These are phyloP conservation scores for Gallirallus australis DNA, from an alignment of 2,797 vertebrate species.

Conservation along the genomic window DNA sequence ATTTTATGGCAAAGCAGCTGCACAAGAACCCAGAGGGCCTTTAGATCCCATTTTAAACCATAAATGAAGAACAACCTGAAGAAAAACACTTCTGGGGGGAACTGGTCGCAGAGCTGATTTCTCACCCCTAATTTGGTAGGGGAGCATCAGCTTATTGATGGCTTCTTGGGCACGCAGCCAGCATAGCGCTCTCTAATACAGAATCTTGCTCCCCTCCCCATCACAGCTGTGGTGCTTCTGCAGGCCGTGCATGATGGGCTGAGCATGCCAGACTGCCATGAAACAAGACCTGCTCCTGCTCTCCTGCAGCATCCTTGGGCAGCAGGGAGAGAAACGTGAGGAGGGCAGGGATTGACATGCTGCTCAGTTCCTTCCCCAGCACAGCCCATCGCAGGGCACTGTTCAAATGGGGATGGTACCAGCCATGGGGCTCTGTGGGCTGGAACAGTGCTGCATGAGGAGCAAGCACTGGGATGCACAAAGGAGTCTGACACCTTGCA, in stretches of 20 bases:
- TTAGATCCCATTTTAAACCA: slow-evolving; percentile 31
- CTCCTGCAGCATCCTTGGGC: fast-evolving
- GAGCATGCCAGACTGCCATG: fast-evolving
- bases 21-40: neutral
- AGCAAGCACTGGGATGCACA: neutral
- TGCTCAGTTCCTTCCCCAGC: neutral
- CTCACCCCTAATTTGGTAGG: neutral
- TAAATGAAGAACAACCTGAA: neutral
- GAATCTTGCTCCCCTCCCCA: neutral
- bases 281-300: neutral
- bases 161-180: neutral
- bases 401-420: fast-evolving
- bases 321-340: neutral
- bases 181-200: fast-evolving
- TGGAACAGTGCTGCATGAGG: neutral
- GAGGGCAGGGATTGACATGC: neutral
- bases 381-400: neutral
- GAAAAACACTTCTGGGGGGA: neutral
- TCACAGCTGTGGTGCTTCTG: neutral
- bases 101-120: neutral
- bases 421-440: neutral
- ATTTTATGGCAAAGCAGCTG: neutral
- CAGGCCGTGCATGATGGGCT: fast-evolving
- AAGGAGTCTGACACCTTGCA: neutral
- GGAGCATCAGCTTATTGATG: neutral